These are phyloP conservation scores for Cinclus mexicanus DNA, from an alignment of 2,113 vertebrate genomes.

Conservation along the genomic window DNA sequence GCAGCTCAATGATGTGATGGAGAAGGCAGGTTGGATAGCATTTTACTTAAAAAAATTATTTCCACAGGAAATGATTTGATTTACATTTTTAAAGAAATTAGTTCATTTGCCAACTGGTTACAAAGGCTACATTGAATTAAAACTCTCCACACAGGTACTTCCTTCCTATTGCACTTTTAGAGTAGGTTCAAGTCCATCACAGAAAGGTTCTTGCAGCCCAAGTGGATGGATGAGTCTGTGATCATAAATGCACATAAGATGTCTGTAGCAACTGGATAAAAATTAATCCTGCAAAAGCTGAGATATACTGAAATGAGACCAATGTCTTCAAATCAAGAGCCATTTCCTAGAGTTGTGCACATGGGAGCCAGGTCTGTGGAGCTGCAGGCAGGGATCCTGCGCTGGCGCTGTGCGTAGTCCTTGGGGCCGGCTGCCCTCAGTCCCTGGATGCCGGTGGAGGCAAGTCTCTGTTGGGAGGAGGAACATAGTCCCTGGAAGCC, in stretches of 20 bases:
- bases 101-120: slow-evolving; percentile 75
- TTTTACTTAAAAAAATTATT: slow-evolving; percentile 83
- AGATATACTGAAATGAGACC: slow-evolving; percentile 50
- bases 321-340: slow-evolving; percentile 32
- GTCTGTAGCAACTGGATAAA: slow-evolving; percentile 63
- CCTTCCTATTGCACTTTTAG: slow-evolving; percentile 79
- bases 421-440: slow-evolving; percentile 20
- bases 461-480: slow-evolving; percentile 75
- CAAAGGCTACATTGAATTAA: slow-evolving; percentile 75
- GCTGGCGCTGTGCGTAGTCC: slow-evolving; percentile 59
- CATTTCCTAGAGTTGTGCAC: slow-evolving; percentile 16
- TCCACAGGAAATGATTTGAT: slow-evolving; percentile 94
- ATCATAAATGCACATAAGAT: slow-evolving; percentile 69
- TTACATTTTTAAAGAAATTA: slow-evolving; percentile 75
- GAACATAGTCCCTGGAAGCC: slow-evolving; percentile 64
- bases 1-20: slow-evolving; percentile 55
- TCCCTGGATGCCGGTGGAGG: slow-evolving; percentile 48
- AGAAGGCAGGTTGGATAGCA: slow-evolving; percentile 65
- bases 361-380: not conserved
- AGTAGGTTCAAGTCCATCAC: slow-evolving; percentile 61
- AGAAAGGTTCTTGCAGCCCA: slow-evolving; percentile 59
- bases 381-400: slow-evolving; percentile 53
- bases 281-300: slow-evolving; percentile 57
- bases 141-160: slow-evolving; percentile 75
- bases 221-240: slow-evolving; percentile 59